Evolutionary conservation across 2,797 vertebrate genomes (phyloP).

Genomic region (Lacerta viridis): DNA sequence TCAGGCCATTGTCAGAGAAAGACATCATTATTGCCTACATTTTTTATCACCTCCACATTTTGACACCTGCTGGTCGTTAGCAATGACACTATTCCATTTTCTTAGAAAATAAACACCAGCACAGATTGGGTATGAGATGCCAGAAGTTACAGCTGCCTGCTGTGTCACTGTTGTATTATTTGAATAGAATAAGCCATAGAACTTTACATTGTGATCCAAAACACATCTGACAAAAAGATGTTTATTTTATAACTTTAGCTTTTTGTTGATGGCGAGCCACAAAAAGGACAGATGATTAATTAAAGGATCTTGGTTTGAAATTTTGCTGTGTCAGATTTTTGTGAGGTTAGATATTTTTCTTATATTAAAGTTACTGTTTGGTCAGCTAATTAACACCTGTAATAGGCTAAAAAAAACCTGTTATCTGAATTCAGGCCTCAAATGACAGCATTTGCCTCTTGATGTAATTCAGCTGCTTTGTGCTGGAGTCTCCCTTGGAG

Average conservation of each 20-base stretch:
- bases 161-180: neutral
- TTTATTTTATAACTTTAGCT: neutral
- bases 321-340: neutral
- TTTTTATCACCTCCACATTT: slow-evolving; percentile 14
- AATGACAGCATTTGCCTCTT: neutral
- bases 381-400: neutral
- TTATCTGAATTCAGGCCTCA: neutral
- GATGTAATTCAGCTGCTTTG: neutral
- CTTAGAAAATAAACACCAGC: neutral
- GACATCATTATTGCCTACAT: slow-evolving; percentile 8
- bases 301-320: neutral
- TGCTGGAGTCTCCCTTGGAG: neutral
- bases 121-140: slow-evolving; percentile 25
- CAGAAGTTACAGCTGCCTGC: slow-evolving; percentile 35
- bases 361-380: neutral
- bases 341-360: neutral
- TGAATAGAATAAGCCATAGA: neutral
- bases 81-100: slow-evolving; percentile 25
- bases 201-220: neutral
- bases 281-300: neutral
- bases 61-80: neutral
- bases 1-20: slow-evolving; percentile 1
- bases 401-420: neutral
- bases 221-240: neutral
- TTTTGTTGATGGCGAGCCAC: neutral